Evolutionary conservation across 1,140 invertebrate species (phyloP), one percentile per base, ranked within the genome.

Genomic region (Vollenhovia emeryi): DNA sequence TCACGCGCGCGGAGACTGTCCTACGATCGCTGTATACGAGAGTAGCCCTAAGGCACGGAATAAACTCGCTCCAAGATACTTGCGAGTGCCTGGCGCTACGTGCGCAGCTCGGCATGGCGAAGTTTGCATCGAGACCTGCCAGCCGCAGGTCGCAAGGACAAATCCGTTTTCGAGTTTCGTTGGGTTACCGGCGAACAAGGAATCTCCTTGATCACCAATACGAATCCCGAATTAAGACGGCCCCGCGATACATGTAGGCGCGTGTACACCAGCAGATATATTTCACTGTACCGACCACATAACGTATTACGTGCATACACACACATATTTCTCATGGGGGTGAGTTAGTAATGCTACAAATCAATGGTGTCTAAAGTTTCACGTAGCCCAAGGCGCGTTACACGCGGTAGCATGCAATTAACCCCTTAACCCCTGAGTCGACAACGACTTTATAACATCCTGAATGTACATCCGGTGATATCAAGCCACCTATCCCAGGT

Each of bases 321-420:
- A 11, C 24, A 50, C 1, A 27, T 24, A 86, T 86, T 89, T 88
- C 89, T 80, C 80, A 85, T 74, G 66, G 52, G 36, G 52, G 78
- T n/a, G 86, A 68, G 76, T 79, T 87, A 87, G 82, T 78, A 89
- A 87, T 69, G 64, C 89, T 89, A 92, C 91, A 92, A 93, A 93
- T 93, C 92, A 92, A 93, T 92, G 91, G 87, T 91, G 92, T 92
- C 91, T 86, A 92, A 93, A 93, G 92, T 93, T 93, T 89, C 91
- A 92, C 87, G 85, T 86, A 80, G 87, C 90, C 89, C 87, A 52
- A 73, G 85, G 88, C 89, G 85, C 84, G 88, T 90, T 92, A 92
- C 87, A 91, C 79, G 87, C 86, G 89, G 90, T 75, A 89, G 86
- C 89, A 90, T 91, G 89, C 92, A 93, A 93, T 93, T 93, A 92